Evolutionary conservation across 2,797 vertebrate genomes (phyloP).

Genomic region (Microctenopoma steveboyesi): DNA sequence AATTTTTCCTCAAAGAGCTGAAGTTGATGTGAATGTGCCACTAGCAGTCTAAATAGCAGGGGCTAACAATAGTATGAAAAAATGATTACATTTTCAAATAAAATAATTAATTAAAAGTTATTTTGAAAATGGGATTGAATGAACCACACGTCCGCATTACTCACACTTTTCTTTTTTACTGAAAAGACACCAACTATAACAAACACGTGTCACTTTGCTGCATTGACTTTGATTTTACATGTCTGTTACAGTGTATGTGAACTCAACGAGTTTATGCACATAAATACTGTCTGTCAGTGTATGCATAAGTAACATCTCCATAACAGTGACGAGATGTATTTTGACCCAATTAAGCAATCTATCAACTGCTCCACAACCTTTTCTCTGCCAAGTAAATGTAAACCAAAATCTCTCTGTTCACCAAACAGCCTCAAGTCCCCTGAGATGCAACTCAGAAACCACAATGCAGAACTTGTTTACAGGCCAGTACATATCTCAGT

Average conservation of each 20-base stretch:
- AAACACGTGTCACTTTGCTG: slow-evolving; percentile 35
- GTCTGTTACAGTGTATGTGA: neutral
- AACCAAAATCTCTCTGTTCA: slow-evolving; percentile 43
- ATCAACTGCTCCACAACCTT: slow-evolving; percentile 7
- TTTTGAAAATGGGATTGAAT: too few species aligned
- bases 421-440: slow-evolving; percentile 35
- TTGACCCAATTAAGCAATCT: slow-evolving; percentile 14
- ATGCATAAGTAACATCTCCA: neutral
- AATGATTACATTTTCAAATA: too few species aligned
- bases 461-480: slow-evolving; percentile 53
- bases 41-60: neutral
- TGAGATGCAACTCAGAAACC: slow-evolving; percentile 58
- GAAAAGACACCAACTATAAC: slow-evolving; percentile 27
- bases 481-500: slow-evolving; percentile 50
- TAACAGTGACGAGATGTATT: slow-evolving; percentile 4
- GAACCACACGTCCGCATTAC: slow-evolving; percentile 16
- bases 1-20: too few species aligned
- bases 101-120: too few species aligned
- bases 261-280: slow-evolving; percentile 28
- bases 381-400: slow-evolving; percentile 38
- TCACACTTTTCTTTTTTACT: neutral
- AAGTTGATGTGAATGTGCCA: neutral
- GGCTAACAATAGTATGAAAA: too few species aligned
- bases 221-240: slow-evolving; percentile 32
- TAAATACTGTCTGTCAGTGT: slow-evolving; percentile 7